A percentile compares a stretch with the other conserved stretches of the same genome.
These are phyloP conservation scores for Anabacerthia variegaticeps DNA, from an alignment of 2,797 vertebrate species.

Conservation along the genomic window DNA sequence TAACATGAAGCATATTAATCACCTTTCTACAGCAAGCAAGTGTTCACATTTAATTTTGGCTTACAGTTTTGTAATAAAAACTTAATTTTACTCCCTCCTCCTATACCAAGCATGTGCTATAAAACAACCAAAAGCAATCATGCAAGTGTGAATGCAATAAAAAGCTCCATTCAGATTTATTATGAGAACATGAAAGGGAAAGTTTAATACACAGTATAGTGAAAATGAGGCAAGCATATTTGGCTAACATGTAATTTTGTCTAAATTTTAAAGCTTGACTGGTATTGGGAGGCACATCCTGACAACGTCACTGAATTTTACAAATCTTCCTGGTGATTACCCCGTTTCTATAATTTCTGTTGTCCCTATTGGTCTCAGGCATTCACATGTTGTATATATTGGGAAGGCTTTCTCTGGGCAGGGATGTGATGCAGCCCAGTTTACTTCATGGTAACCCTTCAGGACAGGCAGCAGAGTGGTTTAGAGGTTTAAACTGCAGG, in stretches of 20 bases:
- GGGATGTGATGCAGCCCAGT: background rate
- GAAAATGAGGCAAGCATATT: constrained; percentile 13
- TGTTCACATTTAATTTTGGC: background rate
- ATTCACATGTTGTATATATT: background rate
- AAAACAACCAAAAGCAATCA: background rate
- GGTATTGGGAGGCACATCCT: background rate
- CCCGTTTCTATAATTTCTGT: background rate
- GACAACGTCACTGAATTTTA: background rate
- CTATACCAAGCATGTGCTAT: background rate
- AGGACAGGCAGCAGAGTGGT: background rate
- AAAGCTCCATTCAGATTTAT: constrained; percentile 14
- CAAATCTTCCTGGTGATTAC: background rate
- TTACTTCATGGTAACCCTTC: background rate
- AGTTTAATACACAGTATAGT: background rate
- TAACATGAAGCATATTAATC: background rate
- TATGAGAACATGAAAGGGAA: background rate
- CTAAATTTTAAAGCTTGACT: background rate
- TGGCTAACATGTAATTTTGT: background rate
- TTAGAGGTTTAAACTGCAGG: background rate
- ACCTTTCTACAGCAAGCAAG: background rate
- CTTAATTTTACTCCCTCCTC: background rate
- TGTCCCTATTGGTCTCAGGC: background rate
- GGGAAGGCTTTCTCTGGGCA: background rate
- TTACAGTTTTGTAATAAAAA: background rate
- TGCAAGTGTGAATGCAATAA: background rate